These are phyloP conservation scores for Tarsius wallacei DNA, from an alignment of 2,797 vertebrate genomes.

Conservation along the genomic window DNA sequence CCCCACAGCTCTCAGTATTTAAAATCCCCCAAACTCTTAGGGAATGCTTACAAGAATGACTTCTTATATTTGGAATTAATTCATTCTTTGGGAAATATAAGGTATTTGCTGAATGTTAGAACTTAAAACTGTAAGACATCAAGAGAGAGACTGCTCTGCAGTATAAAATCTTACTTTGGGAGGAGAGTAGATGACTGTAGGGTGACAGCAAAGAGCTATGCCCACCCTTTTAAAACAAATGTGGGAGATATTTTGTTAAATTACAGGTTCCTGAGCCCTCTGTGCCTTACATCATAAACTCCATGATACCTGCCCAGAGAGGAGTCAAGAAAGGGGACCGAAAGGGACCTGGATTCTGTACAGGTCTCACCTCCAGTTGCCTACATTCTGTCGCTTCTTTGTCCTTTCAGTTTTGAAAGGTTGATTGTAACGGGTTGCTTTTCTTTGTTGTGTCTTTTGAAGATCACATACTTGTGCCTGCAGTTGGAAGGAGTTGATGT, in stretches of 20 bases:
- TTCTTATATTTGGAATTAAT: conserved; percentile 51
- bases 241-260: background rate
- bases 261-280: background rate
- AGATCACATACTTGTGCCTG: background rate
- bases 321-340: background rate
- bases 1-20: background rate
- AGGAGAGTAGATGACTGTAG: background rate
- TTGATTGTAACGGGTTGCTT: background rate
- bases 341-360: background rate
- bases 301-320: background rate
- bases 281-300: fast-evolving
- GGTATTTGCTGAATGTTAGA: conserved; percentile 48
- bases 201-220: background rate
- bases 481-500: background rate
- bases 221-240: background rate
- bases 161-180: background rate
- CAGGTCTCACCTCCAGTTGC: background rate
- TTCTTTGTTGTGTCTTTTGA: conserved; percentile 43
- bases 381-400: background rate
- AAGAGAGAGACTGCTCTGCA: conserved; percentile 10
- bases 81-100: conserved; percentile 39
- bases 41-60: background rate
- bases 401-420: background rate
- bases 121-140: conserved; percentile 33
- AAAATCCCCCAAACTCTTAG: background rate